Conservation (phyloP, 2,113 vertebrate species). For the human (Homo sapiens) region GRCh38 chr2:222309001-222309500, state of each 20-base stretch:
- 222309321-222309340: neutral
- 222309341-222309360: neutral
- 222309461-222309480: neutral
- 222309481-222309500: neutral
- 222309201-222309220: too few species aligned
- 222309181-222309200: neutral
- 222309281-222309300: neutral
- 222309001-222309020: too few species aligned
- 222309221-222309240: neutral
- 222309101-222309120: too few species aligned
- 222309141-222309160: too few species aligned
- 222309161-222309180: too few species aligned
- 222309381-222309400: neutral
- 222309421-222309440: neutral
- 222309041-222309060: too few species aligned
- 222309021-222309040: too few species aligned
- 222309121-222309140: too few species aligned
- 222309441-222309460: neutral
- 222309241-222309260: neutral
- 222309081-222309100: too few species aligned
- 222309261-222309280: neutral
- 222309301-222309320: neutral
- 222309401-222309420: neutral
- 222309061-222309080: too few species aligned
- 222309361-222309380: neutral